Percentiles rank a stretch among this genome's conserved stretches.
phyloP scores from a whole-genome alignment of 2,888 invertebrate genomes.

The Aradus depressus region DNA sequence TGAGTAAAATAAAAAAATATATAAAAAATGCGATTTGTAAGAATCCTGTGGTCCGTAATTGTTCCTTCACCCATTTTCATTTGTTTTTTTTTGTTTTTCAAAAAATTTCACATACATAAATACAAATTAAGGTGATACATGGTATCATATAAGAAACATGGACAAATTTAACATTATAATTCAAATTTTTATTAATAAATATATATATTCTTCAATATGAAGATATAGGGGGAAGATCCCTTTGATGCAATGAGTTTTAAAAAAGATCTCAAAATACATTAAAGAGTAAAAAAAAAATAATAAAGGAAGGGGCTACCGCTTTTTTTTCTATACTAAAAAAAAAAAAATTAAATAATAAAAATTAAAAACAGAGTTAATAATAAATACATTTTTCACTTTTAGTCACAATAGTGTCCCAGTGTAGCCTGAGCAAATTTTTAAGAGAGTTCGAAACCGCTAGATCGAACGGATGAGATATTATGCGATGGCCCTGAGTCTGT shows the following conservation, averaged over 20 bases:
- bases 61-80: conserved; percentile 1
- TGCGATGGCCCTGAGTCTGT: too few relatives aligned
- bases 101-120: conserved; percentile 32
- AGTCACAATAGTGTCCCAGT: too few relatives aligned
- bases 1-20: not conserved
- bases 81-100: conserved; percentile 21
- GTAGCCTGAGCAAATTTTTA: not conserved
- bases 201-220: conserved; percentile 34
- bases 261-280: conserved; percentile 18
- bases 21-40: too few relatives aligned
- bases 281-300: conserved; percentile 24
- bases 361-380: not conserved
- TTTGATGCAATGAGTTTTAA: conserved; percentile 18
- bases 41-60: too few relatives aligned
- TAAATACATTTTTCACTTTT: conserved; percentile 1
- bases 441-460: not conserved
- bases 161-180: conserved; percentile 25
- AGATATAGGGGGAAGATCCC: conserved; percentile 27
- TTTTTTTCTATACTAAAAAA: conserved; percentile 12
- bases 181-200: conserved; percentile 35
- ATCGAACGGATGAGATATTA: not conserved
- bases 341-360: too few relatives aligned
- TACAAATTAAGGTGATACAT: conserved; percentile 43
- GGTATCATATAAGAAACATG: conserved; percentile 36
- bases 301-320: conserved; percentile 19